phyloP scores from a whole-genome alignment of 2,797 vertebrate genomes.

The Rallus crepitans region DNA sequence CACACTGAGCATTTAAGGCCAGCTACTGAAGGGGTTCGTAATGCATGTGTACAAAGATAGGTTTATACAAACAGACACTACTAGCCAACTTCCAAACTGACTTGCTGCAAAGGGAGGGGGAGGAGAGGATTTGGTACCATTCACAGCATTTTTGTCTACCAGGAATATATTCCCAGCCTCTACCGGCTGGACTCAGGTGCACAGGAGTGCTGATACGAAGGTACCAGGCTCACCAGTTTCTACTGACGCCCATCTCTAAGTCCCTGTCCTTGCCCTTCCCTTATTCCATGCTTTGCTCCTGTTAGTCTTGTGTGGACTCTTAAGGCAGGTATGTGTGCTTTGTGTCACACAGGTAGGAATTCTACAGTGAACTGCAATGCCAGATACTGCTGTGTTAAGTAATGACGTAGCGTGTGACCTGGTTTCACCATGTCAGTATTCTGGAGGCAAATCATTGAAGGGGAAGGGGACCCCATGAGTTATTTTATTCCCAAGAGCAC shows the following conservation, averaged over 20 bases:
- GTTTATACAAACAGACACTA: not conserved
- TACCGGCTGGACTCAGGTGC: not conserved
- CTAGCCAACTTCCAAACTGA: not conserved
- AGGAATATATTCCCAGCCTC: not conserved
- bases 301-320: accelerated
- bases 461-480: not conserved
- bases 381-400: not conserved
- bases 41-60: accelerated
- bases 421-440: not conserved
- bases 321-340: not conserved
- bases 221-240: not conserved
- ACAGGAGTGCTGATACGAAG: accelerated
- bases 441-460: not conserved
- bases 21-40: not conserved
- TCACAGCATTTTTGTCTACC: not conserved
- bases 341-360: not conserved
- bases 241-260: not conserved
- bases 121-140: not conserved
- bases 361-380: not conserved
- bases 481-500: not conserved
- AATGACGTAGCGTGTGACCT: accelerated
- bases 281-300: not conserved
- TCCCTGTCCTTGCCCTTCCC: not conserved
- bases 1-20: not conserved
- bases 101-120: not conserved